A percentile compares a stretch with the other conserved stretches of the same genome.
Conservation (phyloP, 1,140 invertebrate species). For the Melitaea cinxia region DNA sequence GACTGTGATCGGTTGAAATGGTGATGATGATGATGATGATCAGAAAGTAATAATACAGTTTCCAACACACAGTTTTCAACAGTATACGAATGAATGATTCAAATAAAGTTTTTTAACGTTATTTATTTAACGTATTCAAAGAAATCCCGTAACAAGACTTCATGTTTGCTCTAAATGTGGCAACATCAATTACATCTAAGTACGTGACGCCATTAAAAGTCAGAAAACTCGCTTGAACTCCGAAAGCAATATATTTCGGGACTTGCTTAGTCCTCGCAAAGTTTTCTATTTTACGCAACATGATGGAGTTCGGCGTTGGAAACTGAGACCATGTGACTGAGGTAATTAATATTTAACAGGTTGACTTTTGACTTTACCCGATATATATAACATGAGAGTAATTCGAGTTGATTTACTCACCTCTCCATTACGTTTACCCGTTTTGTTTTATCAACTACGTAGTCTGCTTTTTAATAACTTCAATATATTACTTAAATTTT, state of each 20-base stretch:
- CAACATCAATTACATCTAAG: slow-evolving; percentile 28
- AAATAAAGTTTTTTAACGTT: background rate
- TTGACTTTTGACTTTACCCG: background rate
- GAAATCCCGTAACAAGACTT: background rate
- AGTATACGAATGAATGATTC: no score
- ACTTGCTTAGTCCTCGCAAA: slow-evolving; percentile 28
- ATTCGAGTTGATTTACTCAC: background rate
- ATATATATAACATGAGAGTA: background rate
- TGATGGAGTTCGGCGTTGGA: slow-evolving; percentile 17
- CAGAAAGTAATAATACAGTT: no score
- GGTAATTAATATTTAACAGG: slow-evolving; percentile 25
- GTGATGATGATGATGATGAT: no score
- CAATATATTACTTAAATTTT: no score
- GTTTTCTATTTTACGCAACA: slow-evolving; percentile 31
- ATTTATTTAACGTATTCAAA: background rate
- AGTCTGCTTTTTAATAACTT: no score
- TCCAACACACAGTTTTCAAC: no score
- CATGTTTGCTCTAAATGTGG: slow-evolving; percentile 21
- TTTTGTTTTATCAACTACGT: no score
- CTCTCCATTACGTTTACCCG: no score
- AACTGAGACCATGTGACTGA: slow-evolving; percentile 13
- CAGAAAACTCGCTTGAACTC: slow-evolving; percentile 27
- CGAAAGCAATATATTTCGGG: slow-evolving; percentile 25
- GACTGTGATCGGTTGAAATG: no score
- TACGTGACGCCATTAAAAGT: slow-evolving; percentile 35